Base-by-base conservation (phyloP, 2,113 vertebrate genomes). In the Chloropsis hardwickii region DNA sequence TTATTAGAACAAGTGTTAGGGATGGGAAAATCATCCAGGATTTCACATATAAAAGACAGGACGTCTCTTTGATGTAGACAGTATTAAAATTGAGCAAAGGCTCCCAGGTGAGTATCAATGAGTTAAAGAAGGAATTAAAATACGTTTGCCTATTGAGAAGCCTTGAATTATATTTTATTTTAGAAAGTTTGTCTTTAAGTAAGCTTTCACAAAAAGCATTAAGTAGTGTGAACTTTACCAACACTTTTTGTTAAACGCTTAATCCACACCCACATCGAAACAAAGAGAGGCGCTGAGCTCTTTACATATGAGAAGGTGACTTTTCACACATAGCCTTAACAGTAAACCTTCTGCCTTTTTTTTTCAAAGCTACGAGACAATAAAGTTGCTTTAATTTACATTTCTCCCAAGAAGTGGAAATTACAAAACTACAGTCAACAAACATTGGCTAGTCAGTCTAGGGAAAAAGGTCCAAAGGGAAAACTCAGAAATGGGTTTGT, bases 321-420 rank as follows among this genome's bases (percentile, higher is more conserved):
- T 95, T 94, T 97, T 97, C 94, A 96, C 95, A 94, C 92, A 87
- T 83, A 90, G 88, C 66, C 90, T 82, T 86, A 92, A 89, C 92
- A 94, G 88, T 50, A 96, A 97, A 88, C 57, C 79, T 96, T 94
- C 82, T 92, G 95, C 61, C 65, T 96, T 97, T 91, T 74, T 37
- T 83, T 20, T 33, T 88, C 88, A 92, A 95, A 96, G 88, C 80
- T 84, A 50, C 21, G 22, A 91, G 85, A 96, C 94, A 93, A 92
- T 91, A 77, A 87, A 87, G 64, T 57, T 90, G 83, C 67, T 54
- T 80, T 76, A 31, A 94, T 94, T 92, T 97, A 79, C 77, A 51
- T 85, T 86, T 94, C 83, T 94, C 95, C 69, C 88, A 81, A 94
- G 90, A 89, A 89, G 95, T 92, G 90, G 94, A 96, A 96, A 92